Evolutionary conservation across 2,888 invertebrate genomes (phyloP), one percentile per base, ranked within the genome.

Genomic region (Drosophila kanekoi): DNA sequence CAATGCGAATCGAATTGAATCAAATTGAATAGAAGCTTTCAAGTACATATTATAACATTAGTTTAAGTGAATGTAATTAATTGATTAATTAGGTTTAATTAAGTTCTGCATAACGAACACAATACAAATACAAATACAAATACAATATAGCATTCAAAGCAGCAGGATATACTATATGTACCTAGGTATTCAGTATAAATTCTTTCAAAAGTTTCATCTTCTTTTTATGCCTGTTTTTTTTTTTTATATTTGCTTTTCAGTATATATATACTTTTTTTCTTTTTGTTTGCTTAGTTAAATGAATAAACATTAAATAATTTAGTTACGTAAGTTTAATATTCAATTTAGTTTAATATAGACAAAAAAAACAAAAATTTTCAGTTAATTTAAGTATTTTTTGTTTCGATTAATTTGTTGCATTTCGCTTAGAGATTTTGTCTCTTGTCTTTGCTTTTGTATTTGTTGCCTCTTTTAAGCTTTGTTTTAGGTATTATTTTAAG

Each of bases 241-340:
- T 49, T 9, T 54, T 58, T 63, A 57, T 44, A 20, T 78, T n/a
- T 56, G 45, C 54, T 57, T 75, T n/a, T n/a, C n/a, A n/a, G n/a
- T n/a, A n/a, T n/a, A n/a, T n/a, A n/a, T n/a, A n/a, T n/a, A n/a
- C n/a, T n/a, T n/a, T 18, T 18, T 58, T 51, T 49, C 11, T 54
- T 58, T 63, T 59, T 44, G 23, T 78, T 78, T 56, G 45, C 54
- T 57, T 75, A 59, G 56, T 68, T 72, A 81, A 83, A 83, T 81
- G 66, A 83, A 67, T 83, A 83, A 83, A 83, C 87, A 81, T 86
- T 80, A 79, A 82, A 82, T 82, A 85, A 82, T 85, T 82, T 85
- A 71, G 79, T 82, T 79, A 79, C 37, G 69, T 74, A 79, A 79
- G 71, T 63, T 71, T 79, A 86, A 79, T 83, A 83, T 81, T 81